phyloP scores from a whole-genome alignment of 1,140 invertebrate species.

The Dendrolimus punctatus region DNA sequence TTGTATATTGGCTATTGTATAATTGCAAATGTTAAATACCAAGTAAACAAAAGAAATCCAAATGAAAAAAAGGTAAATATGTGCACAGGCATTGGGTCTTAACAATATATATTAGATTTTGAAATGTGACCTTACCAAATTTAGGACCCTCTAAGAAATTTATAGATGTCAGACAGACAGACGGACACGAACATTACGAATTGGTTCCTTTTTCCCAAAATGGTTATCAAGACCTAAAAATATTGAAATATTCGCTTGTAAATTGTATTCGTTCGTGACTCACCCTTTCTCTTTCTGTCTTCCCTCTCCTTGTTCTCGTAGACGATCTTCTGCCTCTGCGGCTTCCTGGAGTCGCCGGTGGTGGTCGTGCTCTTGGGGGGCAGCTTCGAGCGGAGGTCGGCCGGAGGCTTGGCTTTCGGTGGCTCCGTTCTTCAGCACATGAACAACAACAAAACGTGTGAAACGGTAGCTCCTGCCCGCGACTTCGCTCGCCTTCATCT shows the following conservation, averaged over 20 bases:
- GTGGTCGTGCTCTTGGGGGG: conserved; percentile 20
- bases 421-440: conserved; percentile 14
- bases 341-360: conserved; percentile 14
- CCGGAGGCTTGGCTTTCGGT: conserved; percentile 15
- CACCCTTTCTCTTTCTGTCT: conserved; percentile 40
- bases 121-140: no score
- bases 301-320: conserved; percentile 25
- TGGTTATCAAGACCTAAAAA: no score
- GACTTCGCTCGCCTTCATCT: neutral
- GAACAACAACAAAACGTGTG: neutral
- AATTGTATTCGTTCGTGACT: neutral
- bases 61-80: no score
- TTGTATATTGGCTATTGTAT: no score
- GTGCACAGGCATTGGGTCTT: no score
- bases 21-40: no score
- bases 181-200: no score
- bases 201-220: no score
- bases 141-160: no score
- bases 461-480: neutral
- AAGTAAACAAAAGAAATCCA: no score
- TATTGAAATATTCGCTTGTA: neutral
- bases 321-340: conserved; percentile 40
- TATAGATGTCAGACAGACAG: no score
- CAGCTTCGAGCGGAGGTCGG: conserved; percentile 35
- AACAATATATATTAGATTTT: no score